Base-by-base conservation (phyloP, 2,113 vertebrate species). In the Myrmecophaga tridactyla region DNA sequence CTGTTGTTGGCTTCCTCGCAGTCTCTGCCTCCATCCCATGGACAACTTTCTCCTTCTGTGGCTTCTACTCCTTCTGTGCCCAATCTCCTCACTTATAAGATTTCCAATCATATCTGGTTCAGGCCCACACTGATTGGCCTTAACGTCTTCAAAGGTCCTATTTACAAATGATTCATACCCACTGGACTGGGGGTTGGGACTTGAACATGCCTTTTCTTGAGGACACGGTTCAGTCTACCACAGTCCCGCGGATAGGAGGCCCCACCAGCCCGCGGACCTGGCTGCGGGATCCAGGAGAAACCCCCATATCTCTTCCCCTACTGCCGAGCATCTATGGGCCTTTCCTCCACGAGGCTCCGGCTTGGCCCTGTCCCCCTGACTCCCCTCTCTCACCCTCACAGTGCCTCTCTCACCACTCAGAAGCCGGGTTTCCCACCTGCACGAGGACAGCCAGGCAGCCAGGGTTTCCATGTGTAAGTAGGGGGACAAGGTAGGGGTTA, bases 371-470 rank as follows among this genome's bases (percentile, higher is more conserved):
- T 67, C 62, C 72, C 15, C 51, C 17, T n/a, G 29, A 96, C 76
- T 90, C 60, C 6, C 1, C 0, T 36, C 29, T 78, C 77, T 85
- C 60, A 2, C 69, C 20, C 1, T 58, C 86, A 78, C 98, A 99
- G 99, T 99, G 43, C 99, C 99, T 1, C 98, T 99, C 15, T 99
- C 99, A 5, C 99, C 99, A 0, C 99, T 99, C 96, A 98, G 99
- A 88, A 99, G 98, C 80, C 98, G 99, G 23, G 98, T 99, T 41
- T 99, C 99, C 18, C 98, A 99, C 80, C 98, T 99, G 92, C 99
- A 99, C 0, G 98, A 99, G 90, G 99, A 99, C 27, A 96, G 98
- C 56, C 98, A 98, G 81, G 94, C 96, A 0, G 65, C 98, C 23
- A 98, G 99, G 91, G 96, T 99, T 80, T 99, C 99, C 89, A 99